Base-by-base conservation (phyloP, 2,797 vertebrate genomes). In the Squalus acanthias region DNA sequence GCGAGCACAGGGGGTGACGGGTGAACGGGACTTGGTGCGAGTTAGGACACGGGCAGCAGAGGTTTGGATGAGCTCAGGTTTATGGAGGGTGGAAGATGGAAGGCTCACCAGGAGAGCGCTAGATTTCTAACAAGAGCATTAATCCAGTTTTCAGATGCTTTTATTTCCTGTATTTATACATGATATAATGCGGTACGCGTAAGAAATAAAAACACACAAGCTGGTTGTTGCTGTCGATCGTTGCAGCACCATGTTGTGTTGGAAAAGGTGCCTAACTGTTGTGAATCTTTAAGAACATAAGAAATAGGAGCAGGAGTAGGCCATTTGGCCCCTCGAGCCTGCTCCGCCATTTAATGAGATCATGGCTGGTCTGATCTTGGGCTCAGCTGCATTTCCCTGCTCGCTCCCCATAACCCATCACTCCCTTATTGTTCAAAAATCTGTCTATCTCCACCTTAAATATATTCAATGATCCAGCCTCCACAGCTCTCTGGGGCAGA, bases 281-380 rank as follows among this genome's bases (percentile, higher is more conserved):
- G 97, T 97, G 97, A 97, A 50, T 97, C 97, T 97, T 97, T 39
- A 39, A 57, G 53, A 57, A 57, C 53, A 57, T 57, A 57, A 57
- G 53, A 39, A 39, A 39, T 39, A 39, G 39, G 39, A 39, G 39
- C 39, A 39, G 39, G 39, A 39, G 39, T 39, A 39, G 39, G 39
- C 39, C 39, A 39, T 39, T 39, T 39, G 39, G 39, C 39, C 39
- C 39, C 39, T 39, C 39, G 39, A 57, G 53, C 53, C 53, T 57
- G 53, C 53, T 57, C 53, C 53, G 5, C 53, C 53, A 57, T 2
- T 57, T 5, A 57, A 57, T 57, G 5, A 57, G 53, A 57, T 57
- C 53, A 57, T 57, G 53, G 53, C 53, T 57, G 53, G 5, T 57
- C 53, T 57, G 39, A 39, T 39, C 39, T 57, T 57, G 2, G 5